phyloP scores from a whole-genome alignment of 2,888 invertebrate genomes.

The Synergus gifuensis region DNA sequence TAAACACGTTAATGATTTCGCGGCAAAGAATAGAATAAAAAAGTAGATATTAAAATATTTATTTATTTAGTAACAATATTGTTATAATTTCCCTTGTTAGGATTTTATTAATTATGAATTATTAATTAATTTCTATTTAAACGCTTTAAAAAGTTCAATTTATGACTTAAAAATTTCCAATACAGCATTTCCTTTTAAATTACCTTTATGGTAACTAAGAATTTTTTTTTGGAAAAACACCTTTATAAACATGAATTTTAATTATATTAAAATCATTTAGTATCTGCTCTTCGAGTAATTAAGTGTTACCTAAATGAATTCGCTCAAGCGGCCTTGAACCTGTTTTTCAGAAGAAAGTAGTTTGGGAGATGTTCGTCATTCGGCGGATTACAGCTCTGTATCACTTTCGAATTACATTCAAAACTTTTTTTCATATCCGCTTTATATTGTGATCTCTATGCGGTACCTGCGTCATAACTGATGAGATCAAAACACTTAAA shows the following conservation, averaged over 20 bases:
- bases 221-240: background rate
- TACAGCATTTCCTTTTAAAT: background rate
- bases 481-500: background rate
- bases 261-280: background rate
- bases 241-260: no score
- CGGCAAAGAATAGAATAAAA: constrained; percentile 18
- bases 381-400: constrained; percentile 53
- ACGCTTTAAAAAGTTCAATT: no score
- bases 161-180: no score
- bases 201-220: background rate
- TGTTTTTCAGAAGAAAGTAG: constrained; percentile 59
- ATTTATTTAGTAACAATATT: background rate
- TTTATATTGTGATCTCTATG: constrained; percentile 40
- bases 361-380: constrained; percentile 43
- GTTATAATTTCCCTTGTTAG: constrained; percentile 3
- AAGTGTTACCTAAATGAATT: constrained; percentile 33
- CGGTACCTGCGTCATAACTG: background rate
- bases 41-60: background rate
- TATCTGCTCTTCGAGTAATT: background rate
- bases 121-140: no score
- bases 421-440: constrained; percentile 41
- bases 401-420: constrained; percentile 57
- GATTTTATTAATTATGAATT: no score
- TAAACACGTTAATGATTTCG: constrained; percentile 20
- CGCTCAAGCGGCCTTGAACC: constrained; percentile 58